Base-by-base conservation (phyloP, 2,888 invertebrate species). In the Polydrusus tereticollis region DNA sequence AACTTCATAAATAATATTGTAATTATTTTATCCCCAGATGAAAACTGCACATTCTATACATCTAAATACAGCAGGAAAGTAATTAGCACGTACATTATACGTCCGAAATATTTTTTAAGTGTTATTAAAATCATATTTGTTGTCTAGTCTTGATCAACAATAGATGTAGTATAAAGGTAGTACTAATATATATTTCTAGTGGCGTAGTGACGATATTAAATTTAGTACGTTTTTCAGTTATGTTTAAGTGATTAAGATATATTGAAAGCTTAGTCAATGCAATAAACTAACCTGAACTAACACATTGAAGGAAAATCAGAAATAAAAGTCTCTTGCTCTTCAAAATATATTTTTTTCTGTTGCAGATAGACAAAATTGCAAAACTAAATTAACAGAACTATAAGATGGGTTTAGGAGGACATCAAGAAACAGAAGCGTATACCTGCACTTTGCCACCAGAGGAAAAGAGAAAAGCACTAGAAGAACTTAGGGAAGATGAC, bases 401-500 rank as follows among this genome's bases (percentile, higher is more conserved):
- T n/a, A 80, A 79, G 72, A 86, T 86, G 86, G 85, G 86, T 78
- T 79, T 85, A 73, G 86, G 85, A 55, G 85, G 85, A 63, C 82
- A 84, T 78, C 79, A 82, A 65, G 81, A 81, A 12, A 58, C 57
- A n/a, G 75, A 69, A 26, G 77, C 77, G 21, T 85, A 85, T 72
- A 80, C 82, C 14, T 87, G 85, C 77, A 83, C 82, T 4, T 87
- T 91, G 12, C 85, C 87, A n/a, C 89, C 88, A 75, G 86, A 86
- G 7, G 86, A 91, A 71, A 87, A 89, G 75, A 88, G 89, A 77
- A 83, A 88, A 45, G 94, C 94, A 43, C 87, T 91, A 76, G 87
- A 90, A 43, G 95, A 96, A 82, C 87, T 96, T 20, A 88, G 94
- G 50, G 96, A 96, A 84, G 94, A 95, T 80, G 92, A 94, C 18